phyloP scores from a whole-genome alignment of 2,888 invertebrate genomes.

The Tanytarsus gracilentus region DNA sequence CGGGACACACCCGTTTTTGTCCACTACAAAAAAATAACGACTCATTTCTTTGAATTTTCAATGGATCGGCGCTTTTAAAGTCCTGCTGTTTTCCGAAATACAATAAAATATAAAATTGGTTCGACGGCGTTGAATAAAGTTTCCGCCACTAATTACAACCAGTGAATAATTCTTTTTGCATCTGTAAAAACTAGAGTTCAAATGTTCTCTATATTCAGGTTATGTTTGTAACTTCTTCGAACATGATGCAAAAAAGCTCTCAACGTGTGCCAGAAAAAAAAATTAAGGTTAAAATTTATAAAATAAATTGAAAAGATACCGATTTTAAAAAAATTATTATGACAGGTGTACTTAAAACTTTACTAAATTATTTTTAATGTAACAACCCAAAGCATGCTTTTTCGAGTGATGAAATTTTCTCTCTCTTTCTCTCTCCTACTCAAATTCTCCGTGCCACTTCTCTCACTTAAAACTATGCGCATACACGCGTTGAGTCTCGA shows the following conservation, averaged over 20 bases:
- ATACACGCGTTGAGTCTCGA: conserved; percentile 26
- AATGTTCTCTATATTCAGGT: not conserved
- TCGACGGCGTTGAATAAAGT: too few relatives aligned
- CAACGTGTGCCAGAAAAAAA: not conserved
- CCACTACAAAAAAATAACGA: too few relatives aligned
- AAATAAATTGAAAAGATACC: too few relatives aligned
- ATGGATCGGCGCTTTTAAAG: too few relatives aligned
- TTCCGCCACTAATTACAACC: too few relatives aligned
- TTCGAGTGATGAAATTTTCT: not conserved
- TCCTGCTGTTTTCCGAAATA: too few relatives aligned
- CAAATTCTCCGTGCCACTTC: not conserved
- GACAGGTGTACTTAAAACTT: not conserved
- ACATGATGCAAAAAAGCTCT: not conserved
- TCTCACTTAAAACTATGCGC: conserved; percentile 20
- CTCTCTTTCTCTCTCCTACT: not conserved
- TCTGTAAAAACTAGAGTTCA: not conserved
- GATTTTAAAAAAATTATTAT: too few relatives aligned
- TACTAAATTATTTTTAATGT: conserved; percentile 3
- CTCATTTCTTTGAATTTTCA: too few relatives aligned
- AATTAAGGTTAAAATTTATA: too few relatives aligned
- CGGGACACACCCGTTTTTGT: too few relatives aligned
- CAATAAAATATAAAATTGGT: too few relatives aligned
- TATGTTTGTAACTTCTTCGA: not conserved
- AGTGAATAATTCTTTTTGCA: not conserved
- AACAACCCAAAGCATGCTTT: not conserved